Base-by-base conservation (phyloP, 2,113 vertebrate species). In the Oncorhynchus gorbuscha region DNA sequence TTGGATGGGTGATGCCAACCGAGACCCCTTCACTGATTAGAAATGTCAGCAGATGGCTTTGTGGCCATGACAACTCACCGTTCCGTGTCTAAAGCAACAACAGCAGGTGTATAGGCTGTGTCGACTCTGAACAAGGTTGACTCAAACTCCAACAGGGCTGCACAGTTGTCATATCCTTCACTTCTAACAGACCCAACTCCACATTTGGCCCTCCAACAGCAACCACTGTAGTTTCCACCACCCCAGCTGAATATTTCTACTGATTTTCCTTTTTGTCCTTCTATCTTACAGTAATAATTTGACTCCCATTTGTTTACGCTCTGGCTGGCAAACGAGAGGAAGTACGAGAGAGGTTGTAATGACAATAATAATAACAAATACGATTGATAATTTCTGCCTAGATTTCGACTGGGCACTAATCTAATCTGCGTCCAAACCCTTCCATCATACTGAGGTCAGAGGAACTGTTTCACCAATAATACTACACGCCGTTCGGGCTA, bases 361-460 rank as follows among this genome's bases (percentile, higher is more conserved):
- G 32, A 80, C 78, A 81, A 87, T 78, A 85, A 84, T 28, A 75
- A 61, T 77, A 79, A 85, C 61, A 81, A 84, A 87, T 81, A 87
- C 65, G 73, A 72, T 71, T 71, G 48, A n/a, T 24, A n/a, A 55
- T 84, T 84, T 87, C 84, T 82, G 75, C 26, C 55, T 75, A 6
- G 69, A 78, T 76, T 83, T 85, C 72, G 71, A 79, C 74, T 69
- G 81, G 62, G 74, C 35, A 24, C 26, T 83, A 75, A 90, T 86
- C 76, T 24, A 68, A 70, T 77, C 81, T 79, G 79, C 79, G 55
- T 35, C 76, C 30, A 7, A 58, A 66, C 24, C 49, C 4, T 71
- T 89, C 82, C 76, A 84, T 89, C 84, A 83, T 18, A 1, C 58
- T 3, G 32, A 39, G 49, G 79, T 75, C 77, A 55, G 51, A 55